Evolutionary conservation across 2,113 vertebrate genomes (phyloP), one percentile per base, ranked within the genome.

Genomic region (Chaetodon trifascialis): DNA sequence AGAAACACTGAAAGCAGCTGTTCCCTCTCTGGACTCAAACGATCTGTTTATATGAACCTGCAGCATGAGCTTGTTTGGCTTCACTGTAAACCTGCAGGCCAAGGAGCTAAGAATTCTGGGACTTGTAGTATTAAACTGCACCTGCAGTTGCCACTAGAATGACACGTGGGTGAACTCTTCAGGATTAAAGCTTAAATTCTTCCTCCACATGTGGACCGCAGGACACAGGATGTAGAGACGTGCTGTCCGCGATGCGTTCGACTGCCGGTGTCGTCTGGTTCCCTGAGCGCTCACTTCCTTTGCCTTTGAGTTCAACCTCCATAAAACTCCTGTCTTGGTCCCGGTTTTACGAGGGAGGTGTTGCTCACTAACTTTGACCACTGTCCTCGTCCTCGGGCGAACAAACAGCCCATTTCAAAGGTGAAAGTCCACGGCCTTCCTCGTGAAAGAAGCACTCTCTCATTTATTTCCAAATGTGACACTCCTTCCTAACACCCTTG

Each of bases 391-490:
- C 70, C 80, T 86, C 66, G 58, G 66, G 78, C 84, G 38, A 87
- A 88, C 78, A 81, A 85, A 78, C 73, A 56, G 76, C 73, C 80
- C 59, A 36, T 82, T 76, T 77, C 79, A 84, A 56, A 85, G 79
- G 84, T 87, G 84, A 82, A 66, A 80, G 85, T 86, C 82, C 63
- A 8, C 4, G 46, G 60, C 62, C 10, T 51, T 80, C 78, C 40
- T 74, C 51, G 23, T 44, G 17, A 56, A 82, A 80, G 30, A 67
- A 2, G 65, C 36, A 62, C 15, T 58, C 66, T 63, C 86, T 88
- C 76, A 89, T 90, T 88, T 86, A 81, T 88, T 86, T 88, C 84
- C 42, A 66, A 83, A 85, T 63, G 87, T 86, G 86, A 88, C 86
- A 36, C 81, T 11, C 60, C 81, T 85, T 87, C 72, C 83, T 21